A percentile compares a stretch with the other conserved stretches of the same genome.
These are phyloP conservation scores for Myiozetetes cayanensis DNA, from an alignment of 2,113 vertebrate species.

Conservation along the genomic window DNA sequence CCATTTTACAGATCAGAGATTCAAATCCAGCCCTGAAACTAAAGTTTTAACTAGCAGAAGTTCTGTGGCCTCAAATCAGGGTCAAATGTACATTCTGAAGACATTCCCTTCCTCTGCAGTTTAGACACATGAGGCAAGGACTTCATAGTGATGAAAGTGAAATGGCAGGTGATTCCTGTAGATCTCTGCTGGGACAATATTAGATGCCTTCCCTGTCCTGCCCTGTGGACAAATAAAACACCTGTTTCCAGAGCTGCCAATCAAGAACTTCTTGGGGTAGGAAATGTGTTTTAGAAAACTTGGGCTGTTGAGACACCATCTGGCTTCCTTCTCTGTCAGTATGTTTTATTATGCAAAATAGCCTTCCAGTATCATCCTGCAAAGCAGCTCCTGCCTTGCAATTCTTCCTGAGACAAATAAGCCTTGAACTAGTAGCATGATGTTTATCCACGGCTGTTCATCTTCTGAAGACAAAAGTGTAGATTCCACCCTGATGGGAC, in stretches of 20 bases:
- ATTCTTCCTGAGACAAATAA: conserved; percentile 9
- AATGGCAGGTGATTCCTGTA: neutral
- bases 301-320: conserved; percentile 58
- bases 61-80: neutral
- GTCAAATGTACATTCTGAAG: neutral
- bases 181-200: neutral
- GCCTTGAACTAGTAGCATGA: neutral
- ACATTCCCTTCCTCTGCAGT: neutral
- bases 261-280: conserved; percentile 46
- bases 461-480: neutral
- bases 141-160: neutral
- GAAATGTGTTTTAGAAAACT: conserved; percentile 59
- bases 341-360: neutral
- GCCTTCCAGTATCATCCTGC: neutral
- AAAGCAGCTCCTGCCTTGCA: neutral
- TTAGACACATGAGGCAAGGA: neutral
- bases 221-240: neutral
- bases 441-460: neutral
- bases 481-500: neutral
- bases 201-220: neutral
- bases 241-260: conserved; percentile 25
- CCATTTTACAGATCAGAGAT: neutral
- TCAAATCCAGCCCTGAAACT: neutral
- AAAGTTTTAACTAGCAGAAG: neutral
- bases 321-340: conserved; percentile 54